These are phyloP conservation scores for Chionoecetes opilio DNA, from an alignment of 1,140 invertebrate genomes.

Conservation along the genomic window DNA sequence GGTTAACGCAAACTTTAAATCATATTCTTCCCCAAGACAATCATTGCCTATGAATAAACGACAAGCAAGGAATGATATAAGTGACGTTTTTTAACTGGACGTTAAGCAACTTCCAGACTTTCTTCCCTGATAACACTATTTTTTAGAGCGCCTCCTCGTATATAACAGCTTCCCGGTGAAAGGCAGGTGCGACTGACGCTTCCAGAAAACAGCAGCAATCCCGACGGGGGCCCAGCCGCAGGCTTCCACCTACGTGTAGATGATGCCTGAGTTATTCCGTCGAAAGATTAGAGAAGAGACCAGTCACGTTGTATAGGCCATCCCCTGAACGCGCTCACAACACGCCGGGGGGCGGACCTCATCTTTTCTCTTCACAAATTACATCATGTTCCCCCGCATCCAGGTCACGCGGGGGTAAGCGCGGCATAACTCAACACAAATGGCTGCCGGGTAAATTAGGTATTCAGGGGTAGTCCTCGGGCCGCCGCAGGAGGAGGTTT, in stretches of 20 bases:
- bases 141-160: no score
- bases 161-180: no score
- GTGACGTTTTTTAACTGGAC: no score
- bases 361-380: slow-evolving; percentile 12
- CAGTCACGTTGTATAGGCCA: not conserved
- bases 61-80: no score
- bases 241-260: not conserved
- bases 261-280: not conserved
- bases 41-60: no score
- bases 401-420: slow-evolving; percentile 22
- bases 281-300: not conserved
- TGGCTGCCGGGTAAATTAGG: not conserved
- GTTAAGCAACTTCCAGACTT: no score
- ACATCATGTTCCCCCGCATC: not conserved
- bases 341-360: not conserved
- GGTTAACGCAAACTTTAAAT: no score
- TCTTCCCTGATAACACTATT: no score
- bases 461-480: slow-evolving; percentile 25
- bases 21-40: no score
- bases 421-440: slow-evolving; percentile 19
- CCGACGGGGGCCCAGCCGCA: not conserved
- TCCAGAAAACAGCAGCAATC: not conserved
- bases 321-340: not conserved
- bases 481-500: not conserved
- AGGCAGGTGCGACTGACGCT: no score